These are phyloP conservation scores for Drosophila kokeensis DNA, from an alignment of 2,888 invertebrate species.

Conservation along the genomic window DNA sequence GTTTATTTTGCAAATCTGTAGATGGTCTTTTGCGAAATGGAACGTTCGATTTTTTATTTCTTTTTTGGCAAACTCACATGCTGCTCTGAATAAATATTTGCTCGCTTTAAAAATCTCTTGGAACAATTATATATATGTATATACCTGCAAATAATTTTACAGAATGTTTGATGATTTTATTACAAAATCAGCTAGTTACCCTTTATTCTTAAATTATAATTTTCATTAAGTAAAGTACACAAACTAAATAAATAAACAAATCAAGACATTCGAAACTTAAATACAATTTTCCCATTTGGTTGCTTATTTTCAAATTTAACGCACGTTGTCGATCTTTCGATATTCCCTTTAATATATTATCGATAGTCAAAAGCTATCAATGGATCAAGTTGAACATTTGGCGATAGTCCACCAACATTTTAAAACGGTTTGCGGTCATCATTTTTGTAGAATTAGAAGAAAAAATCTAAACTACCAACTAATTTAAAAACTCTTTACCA, in stretches of 20 bases:
- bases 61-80: constrained; percentile 32
- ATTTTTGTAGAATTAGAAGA: background rate
- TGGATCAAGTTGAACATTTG: too few relatives aligned
- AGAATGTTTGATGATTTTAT: background rate
- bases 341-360: background rate
- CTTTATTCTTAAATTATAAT: background rate
- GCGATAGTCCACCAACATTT: background rate
- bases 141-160: background rate
- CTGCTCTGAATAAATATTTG: constrained; percentile 39
- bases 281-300: background rate
- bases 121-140: background rate
- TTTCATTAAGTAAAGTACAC: background rate
- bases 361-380: background rate
- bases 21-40: constrained; percentile 16
- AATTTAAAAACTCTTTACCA: background rate
- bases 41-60: constrained; percentile 8
- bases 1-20: constrained; percentile 63
- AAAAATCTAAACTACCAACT: background rate
- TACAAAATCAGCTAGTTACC: background rate
- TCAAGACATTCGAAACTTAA: background rate
- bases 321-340: background rate
- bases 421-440: background rate
- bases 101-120: background rate
- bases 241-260: background rate
- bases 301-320: background rate